Conservation (phyloP, 2,113 vertebrate genomes). For the Poecilia latipinna region DNA sequence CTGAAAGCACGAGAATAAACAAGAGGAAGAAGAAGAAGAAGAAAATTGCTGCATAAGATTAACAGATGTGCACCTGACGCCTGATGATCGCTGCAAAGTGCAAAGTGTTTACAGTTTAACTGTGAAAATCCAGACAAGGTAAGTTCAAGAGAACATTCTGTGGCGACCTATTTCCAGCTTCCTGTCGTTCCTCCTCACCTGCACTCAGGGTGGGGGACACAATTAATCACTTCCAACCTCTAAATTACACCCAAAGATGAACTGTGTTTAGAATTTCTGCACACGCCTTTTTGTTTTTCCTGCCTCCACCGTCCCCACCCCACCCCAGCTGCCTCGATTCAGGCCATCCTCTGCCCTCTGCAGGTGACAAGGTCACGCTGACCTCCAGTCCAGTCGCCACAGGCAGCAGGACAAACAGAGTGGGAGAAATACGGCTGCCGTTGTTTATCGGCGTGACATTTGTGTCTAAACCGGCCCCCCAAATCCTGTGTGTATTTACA, state of each 20-base stretch:
- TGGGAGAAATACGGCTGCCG: background rate
- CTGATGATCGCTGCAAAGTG: background rate
- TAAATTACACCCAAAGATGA: slow-evolving; percentile 14
- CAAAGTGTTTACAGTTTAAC: slow-evolving; percentile 20
- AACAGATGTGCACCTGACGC: slow-evolving; percentile 11
- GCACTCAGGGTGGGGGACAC: background rate
- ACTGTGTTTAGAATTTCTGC: slow-evolving; percentile 9
- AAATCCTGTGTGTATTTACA: background rate
- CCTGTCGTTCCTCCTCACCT: slow-evolving; percentile 26
- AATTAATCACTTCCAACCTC: slow-evolving; percentile 5
- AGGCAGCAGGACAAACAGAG: slow-evolving; percentile 14
- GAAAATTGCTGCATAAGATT: background rate
- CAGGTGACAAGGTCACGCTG: slow-evolving; percentile 65
- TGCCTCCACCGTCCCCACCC: background rate
- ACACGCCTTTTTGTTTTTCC: slow-evolving; percentile 1
- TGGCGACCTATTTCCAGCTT: slow-evolving; percentile 38
- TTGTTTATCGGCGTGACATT: background rate
- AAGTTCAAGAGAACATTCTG: slow-evolving; percentile 30
- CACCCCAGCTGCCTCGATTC: background rate
- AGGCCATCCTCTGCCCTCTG: slow-evolving; percentile 47
- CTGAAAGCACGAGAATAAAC: slow-evolving; percentile 7
- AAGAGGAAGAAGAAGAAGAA: background rate
- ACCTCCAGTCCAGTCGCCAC: slow-evolving; percentile 54
- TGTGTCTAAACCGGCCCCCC: background rate
- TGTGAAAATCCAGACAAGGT: slow-evolving; percentile 32